These are phyloP conservation scores for Nothocercus julius DNA, from an alignment of 2,113 vertebrate genomes.

Conservation along the genomic window DNA sequence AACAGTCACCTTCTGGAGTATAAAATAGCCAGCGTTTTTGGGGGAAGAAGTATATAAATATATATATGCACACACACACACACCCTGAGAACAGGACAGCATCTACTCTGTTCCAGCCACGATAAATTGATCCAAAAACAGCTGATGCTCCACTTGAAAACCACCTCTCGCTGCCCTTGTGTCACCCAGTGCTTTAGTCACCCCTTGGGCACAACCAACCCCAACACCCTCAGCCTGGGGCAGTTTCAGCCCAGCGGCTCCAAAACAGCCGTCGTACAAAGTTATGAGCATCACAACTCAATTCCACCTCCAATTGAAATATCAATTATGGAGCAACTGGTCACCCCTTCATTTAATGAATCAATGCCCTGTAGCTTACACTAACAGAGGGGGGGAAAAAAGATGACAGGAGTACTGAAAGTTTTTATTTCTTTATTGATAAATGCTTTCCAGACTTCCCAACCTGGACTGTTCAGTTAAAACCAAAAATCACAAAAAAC, in stretches of 20 bases:
- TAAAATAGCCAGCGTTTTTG: background rate
- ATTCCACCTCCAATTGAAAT: background rate
- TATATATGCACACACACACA: too few relatives aligned
- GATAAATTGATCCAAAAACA: background rate
- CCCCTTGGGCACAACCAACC: background rate
- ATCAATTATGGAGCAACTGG: background rate
- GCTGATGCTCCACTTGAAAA: background rate
- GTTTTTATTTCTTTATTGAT: conserved; percentile 79
- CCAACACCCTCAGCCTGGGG: accelerated
- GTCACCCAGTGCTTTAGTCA: accelerated
- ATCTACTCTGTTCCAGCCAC: too few relatives aligned
- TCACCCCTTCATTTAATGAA: background rate
- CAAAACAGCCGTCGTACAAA: background rate
- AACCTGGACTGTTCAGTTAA: conserved; percentile 75
- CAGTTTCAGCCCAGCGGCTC: background rate
- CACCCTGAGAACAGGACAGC: background rate
- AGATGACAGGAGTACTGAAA: background rate
- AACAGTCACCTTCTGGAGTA: accelerated
- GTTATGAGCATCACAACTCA: background rate
- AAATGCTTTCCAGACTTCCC: conserved; percentile 74
- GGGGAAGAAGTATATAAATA: too few relatives aligned
- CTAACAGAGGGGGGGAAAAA: background rate
- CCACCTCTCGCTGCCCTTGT: accelerated
- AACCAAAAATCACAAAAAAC: conserved; percentile 79
- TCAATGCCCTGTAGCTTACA: background rate